Base-by-base conservation (phyloP, 2,113 vertebrate species). In the Megaleporinus macrocephalus region DNA sequence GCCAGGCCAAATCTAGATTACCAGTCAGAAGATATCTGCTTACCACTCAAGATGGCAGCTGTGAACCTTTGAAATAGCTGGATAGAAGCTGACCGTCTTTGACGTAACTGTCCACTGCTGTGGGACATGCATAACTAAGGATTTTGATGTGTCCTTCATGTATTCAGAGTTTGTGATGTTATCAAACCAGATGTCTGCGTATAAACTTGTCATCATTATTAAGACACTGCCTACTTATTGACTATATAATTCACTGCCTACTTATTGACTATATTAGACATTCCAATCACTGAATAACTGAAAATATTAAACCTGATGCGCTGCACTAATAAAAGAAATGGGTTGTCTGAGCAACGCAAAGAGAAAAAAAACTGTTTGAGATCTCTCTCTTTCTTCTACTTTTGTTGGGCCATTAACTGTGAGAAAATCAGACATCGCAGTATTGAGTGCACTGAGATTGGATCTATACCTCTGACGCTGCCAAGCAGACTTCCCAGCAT, bases 91-190 rank as follows among this genome's bases (percentile, higher is more conserved):
- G 66, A 71, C 53, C n/a, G 11, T 33, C 47, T 75, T 29, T 11
- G 68, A 73, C 51, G 36, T 29, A 30, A 74, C 80, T 70, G 76
- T 29, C 71, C 69, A 59, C 59, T 81, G 59, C 68, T 49, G 14
- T 63, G 16, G 53, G 47, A 72, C 57, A 78, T 61, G 83, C 63
- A 29, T 71, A 69, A 57, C 27, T 73, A 36, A 41, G 72, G 26
- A n/a, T 71, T 75, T 75, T 80, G 47, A 11, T 53, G 27, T 83
- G 36, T 83, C 77, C 66, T 83, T 73, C 68, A 76, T 76, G 77
- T 80, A 66, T 80, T 83, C 74, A 80, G 41, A 47, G 80, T 82
- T 82, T 85, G 70, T 74, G 76, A 55, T 80, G 73, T 80, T 80
- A 63, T 80, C 26, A 78, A 79, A 74, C 57, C 77, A 83, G 59